These are phyloP conservation scores for Leuciscus idus DNA, from an alignment of 2,113 vertebrate species.

Conservation along the genomic window DNA sequence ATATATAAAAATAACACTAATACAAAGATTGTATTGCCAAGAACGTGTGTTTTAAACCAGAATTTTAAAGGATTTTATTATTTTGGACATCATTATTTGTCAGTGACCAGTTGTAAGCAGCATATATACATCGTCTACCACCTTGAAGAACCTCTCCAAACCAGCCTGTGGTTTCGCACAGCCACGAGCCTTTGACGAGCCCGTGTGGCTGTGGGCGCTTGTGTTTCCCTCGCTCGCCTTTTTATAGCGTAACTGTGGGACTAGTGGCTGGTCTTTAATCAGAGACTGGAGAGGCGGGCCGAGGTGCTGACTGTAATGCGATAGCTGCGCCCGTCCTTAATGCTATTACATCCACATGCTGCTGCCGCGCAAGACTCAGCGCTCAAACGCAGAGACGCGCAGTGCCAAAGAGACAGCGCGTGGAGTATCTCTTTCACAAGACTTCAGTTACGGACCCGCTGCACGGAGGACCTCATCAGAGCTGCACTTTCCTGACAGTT, in stretches of 20 bases:
- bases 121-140: background rate
- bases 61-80: background rate
- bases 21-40: background rate
- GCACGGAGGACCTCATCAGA: slow-evolving; percentile 20
- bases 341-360: slow-evolving; percentile 77
- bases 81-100: background rate
- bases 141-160: slow-evolving; percentile 47
- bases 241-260: slow-evolving; percentile 60
- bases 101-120: slow-evolving; percentile 6
- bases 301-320: slow-evolving; percentile 88
- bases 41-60: background rate
- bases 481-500: background rate
- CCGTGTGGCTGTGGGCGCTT: slow-evolving; percentile 55
- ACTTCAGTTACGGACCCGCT: slow-evolving; percentile 23
- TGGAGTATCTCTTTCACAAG: slow-evolving; percentile 19
- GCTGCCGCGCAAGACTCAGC: slow-evolving; percentile 53
- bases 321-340: slow-evolving; percentile 74
- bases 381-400: slow-evolving; percentile 60
- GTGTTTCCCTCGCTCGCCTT: slow-evolving; percentile 52
- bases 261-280: slow-evolving; percentile 80
- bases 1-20: background rate
- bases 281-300: slow-evolving; percentile 82
- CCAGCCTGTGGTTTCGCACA: slow-evolving; percentile 35
- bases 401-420: slow-evolving; percentile 53
- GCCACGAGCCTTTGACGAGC: slow-evolving; percentile 36